Evolutionary conservation across 1,140 invertebrate species (phyloP).

Genomic region (Bombus consobrinus): DNA sequence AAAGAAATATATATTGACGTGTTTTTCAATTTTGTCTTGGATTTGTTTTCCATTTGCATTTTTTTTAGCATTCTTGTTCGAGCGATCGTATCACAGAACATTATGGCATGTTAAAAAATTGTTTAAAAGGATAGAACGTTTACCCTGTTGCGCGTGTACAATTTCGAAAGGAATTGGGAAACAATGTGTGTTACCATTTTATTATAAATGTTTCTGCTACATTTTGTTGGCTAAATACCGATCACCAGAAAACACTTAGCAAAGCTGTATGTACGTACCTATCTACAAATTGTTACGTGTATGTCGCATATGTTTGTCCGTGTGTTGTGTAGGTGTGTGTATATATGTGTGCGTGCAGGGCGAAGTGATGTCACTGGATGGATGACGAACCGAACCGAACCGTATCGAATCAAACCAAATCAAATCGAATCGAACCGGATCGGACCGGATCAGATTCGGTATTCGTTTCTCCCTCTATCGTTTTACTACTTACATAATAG

Average conservation of each 20-base stretch:
- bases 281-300: conserved; percentile 80
- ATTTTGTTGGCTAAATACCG: conserved; percentile 80
- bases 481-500: conserved; percentile 60
- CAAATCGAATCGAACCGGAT: background rate
- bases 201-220: conserved; percentile 82
- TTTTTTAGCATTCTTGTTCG: background rate
- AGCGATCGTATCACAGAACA: conserved; percentile 10
- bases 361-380: conserved; percentile 57
- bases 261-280: conserved; percentile 81
- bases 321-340: conserved; percentile 4
- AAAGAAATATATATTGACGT: conserved; percentile 6
- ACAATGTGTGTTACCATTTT: conserved; percentile 82
- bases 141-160: background rate
- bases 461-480: conserved; percentile 20
- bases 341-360: conserved; percentile 45
- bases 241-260: conserved; percentile 83
- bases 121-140: background rate
- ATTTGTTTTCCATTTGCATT: background rate
- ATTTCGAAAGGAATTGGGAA: conserved; percentile 71
- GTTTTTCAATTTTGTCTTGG: background rate
- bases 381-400: conserved; percentile 49
- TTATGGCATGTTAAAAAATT: background rate
- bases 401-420: background rate
- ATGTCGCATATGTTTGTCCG: conserved; percentile 48
- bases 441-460: background rate